phyloP scores from a whole-genome alignment of 2,797 vertebrate species.

The Gila robusta region DNA sequence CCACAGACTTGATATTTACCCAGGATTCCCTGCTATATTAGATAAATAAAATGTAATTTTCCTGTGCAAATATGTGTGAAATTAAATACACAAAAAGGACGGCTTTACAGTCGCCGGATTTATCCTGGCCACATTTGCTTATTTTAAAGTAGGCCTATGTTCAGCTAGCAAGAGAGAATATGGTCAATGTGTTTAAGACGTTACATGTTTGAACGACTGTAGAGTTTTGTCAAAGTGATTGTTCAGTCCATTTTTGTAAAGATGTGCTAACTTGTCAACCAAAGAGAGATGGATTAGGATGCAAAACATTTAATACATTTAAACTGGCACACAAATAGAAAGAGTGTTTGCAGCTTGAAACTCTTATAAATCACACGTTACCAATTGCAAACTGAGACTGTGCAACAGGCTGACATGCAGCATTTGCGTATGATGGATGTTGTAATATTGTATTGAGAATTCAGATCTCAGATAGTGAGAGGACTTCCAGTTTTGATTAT shows the following conservation, averaged over 20 bases:
- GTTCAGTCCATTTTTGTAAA: slow-evolving; percentile 61
- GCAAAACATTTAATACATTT: slow-evolving; percentile 1
- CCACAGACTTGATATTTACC: slow-evolving; percentile 72
- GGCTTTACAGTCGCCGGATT: slow-evolving; percentile 73
- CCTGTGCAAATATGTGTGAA: slow-evolving; percentile 89
- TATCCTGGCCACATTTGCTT: slow-evolving; percentile 75
- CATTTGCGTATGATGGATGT: background rate
- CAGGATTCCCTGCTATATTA: slow-evolving; percentile 70
- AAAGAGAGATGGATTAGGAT: slow-evolving; percentile 26
- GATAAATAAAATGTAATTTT: slow-evolving; percentile 91
- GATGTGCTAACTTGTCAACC: slow-evolving; percentile 25
- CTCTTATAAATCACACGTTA: background rate
- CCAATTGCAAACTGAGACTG: background rate
- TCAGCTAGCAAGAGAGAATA: slow-evolving; percentile 63
- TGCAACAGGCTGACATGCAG: background rate
- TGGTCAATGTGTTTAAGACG: slow-evolving; percentile 72
- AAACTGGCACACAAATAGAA: slow-evolving; percentile 9
- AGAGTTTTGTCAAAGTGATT: slow-evolving; percentile 64
- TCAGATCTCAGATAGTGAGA: slow-evolving; percentile 15
- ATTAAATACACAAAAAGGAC: slow-evolving; percentile 87
- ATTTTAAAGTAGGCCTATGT: slow-evolving; percentile 71
- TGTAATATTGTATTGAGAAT: slow-evolving; percentile 23
- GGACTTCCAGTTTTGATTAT: slow-evolving; percentile 2
- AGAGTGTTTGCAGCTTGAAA: background rate
- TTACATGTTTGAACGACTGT: slow-evolving; percentile 75